Evolutionary conservation across 2,113 vertebrate species (phyloP), one percentile per base, ranked within the genome.

Genomic region (Pristiophorus japonicus): DNA sequence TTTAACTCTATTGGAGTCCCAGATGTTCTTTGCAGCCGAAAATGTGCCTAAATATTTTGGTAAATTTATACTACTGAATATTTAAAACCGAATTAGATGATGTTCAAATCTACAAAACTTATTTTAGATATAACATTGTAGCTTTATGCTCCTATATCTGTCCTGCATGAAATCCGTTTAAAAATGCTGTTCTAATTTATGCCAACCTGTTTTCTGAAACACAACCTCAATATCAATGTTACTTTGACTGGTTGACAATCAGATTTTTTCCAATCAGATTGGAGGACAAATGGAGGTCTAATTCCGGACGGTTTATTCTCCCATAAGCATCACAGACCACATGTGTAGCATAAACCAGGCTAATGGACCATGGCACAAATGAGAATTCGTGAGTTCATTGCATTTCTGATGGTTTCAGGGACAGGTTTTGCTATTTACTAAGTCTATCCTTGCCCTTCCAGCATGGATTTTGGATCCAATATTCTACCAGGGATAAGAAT

Each of bases 281-380:
- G 66, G 14, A 73, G 51, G 66, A 51, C 42, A 94, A 94, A 94
- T 70, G 24, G 24, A 70, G 51, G 70, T 51, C 38, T 47, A 94
- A 67, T 94, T 66, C 63, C 38, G 67, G 42, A 94, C 73, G 42
- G 27, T 18, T 70, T 22, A 67, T 94, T 94, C 10, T 27, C 66
- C 93, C 66, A 70, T 30, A 16, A 94, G 92, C 92, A 94, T 94
- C 63, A 73, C 38, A 94, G 66, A 70, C 65, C 93, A 94, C 66
- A 94, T 12, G 93, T 94, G 93, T 51, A 70, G 65, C 67, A 65
- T 10, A 94, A 94, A 70, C 65, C 65, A 94, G 66, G 66, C 10
- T 94, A 70, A 94, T 73, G 65, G 63, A 94, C 65, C 42, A 94
- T 27, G 30, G 66, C 66, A 94, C 42, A 94, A 67, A n/a, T 24